phyloP scores from a whole-genome alignment of 2,888 invertebrate genomes.

The Drosophila atroscutellata region DNA sequence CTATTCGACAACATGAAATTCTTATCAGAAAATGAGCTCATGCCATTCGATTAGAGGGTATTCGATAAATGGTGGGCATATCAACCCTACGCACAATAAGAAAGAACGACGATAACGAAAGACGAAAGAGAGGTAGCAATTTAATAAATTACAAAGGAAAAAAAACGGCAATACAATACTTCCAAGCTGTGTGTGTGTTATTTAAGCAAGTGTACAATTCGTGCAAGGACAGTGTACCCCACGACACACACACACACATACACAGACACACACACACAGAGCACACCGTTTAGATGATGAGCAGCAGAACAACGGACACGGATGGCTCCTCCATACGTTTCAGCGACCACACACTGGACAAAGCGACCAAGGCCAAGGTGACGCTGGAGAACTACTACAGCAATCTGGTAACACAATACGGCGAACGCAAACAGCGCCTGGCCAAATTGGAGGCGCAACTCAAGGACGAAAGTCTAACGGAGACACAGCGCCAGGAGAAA shows the following conservation, averaged over 20 bases:
- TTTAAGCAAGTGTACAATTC: slow-evolving; percentile 61
- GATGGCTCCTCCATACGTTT: slow-evolving; percentile 90
- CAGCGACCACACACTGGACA: slow-evolving; percentile 98
- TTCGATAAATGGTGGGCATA: slow-evolving; percentile 41
- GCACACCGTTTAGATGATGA: slow-evolving; percentile 74
- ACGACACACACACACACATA: slow-evolving; percentile 45
- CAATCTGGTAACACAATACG: slow-evolving; percentile 98
- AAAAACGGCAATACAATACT: slow-evolving; percentile 52
- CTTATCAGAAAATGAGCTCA: slow-evolving; percentile 51
- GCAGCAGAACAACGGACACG: slow-evolving; percentile 78
- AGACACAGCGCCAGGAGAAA: slow-evolving; percentile 94
- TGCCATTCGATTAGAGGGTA: slow-evolving; percentile 39
- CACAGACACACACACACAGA: slow-evolving; percentile 35
- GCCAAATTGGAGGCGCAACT: slow-evolving; percentile 98
- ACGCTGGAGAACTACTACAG: slow-evolving; percentile 99
- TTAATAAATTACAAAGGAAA: slow-evolving; percentile 69
- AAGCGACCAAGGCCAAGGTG: slow-evolving; percentile 99
- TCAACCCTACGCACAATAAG: slow-evolving; percentile 57
- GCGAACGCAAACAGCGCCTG: slow-evolving; percentile 97
- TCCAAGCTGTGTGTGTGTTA: slow-evolving; percentile 64
- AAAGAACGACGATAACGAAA: slow-evolving; percentile 64
- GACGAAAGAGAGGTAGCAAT: slow-evolving; percentile 69
- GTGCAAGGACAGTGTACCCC: slow-evolving; percentile 51
- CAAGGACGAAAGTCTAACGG: slow-evolving; percentile 97
- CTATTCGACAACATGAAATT: slow-evolving; percentile 1